Base-by-base conservation (phyloP, 2,888 invertebrate genomes). In the Tanytarsus gracilentus region DNA sequence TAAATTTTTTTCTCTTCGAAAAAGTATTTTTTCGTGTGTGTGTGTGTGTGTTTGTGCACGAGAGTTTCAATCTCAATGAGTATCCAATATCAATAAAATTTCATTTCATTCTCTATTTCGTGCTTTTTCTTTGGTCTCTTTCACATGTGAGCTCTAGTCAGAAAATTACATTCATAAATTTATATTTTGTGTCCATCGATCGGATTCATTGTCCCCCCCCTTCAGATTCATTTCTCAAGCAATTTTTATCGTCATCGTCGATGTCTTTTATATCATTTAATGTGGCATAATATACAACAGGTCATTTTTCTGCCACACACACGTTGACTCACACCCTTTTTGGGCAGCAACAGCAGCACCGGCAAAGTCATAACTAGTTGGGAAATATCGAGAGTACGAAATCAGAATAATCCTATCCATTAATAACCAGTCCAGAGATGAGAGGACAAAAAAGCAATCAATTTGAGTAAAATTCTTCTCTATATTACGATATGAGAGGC, bases 11-110 rank as follows among this genome's bases (percentile, higher is more conserved):
- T 49, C 26, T 55, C 21, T 16, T 36, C 25, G 3, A 16, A 16
- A 9, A 18, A 40, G 18, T 21, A 40, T 11, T 40, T 14, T 18
- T 40, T 18, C 9, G 21, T 7, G 40, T 18, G 40, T 16, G 40
- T 40, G 40, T 40, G 40, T n/a, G n/a, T n/a, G n/a, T n/a, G n/a
- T n/a, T n/a, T 30, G 30, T 11, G 30, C 7, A 30, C 7, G 6
- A 30, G 30, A 30, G 30, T 11, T 30, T 30, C 9, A 8, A 11
- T 30, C 7, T 11, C 30, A 6, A 11, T 30, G n/a, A 25, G 26
- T 49, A 27, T 55, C 55, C 55, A 55, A 55, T 55, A 55, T 55
- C 55, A 55, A 55, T 55, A 55, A 55, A 55, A 55, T 55, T 36
- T 55, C 55, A 55, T 55, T 55, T 55, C 55, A 55, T 55, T 33